Evolutionary conservation across 2,888 invertebrate genomes (phyloP).

Genomic region (Stratiomys singularior): DNA sequence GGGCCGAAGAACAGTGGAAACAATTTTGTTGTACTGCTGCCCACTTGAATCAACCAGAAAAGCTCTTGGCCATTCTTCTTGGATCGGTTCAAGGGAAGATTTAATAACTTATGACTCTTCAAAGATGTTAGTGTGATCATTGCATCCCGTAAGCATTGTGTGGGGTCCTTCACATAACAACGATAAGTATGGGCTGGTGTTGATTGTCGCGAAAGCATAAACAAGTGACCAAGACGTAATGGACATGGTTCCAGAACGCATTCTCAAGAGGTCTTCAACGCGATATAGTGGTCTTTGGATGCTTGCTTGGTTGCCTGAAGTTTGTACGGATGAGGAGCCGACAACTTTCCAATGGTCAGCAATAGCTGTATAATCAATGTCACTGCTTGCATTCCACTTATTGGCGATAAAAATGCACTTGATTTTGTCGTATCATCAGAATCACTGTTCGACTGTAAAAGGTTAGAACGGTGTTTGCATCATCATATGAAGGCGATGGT

Average conservation of each 20-base stretch:
- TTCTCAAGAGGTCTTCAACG: slow-evolving; percentile 26
- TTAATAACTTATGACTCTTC: slow-evolving; percentile 18
- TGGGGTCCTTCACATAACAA: slow-evolving; percentile 28
- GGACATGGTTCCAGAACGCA: slow-evolving; percentile 5
- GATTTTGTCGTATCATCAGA: slow-evolving; percentile 35
- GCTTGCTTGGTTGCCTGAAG: neutral
- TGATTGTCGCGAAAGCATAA: slow-evolving; percentile 33
- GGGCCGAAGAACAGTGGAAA: neutral
- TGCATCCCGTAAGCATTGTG: slow-evolving; percentile 7
- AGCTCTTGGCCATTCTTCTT: neutral
- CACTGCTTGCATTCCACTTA: slow-evolving; percentile 31
- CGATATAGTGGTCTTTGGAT: neutral
- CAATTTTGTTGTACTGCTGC: slow-evolving; percentile 25
- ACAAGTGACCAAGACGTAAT: slow-evolving; percentile 30
- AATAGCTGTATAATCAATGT: slow-evolving; percentile 39
- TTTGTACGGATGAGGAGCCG: neutral
- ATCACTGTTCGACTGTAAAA: neutral
- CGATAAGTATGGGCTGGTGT: slow-evolving; percentile 17
- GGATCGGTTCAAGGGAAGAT: neutral
- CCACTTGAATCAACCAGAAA: slow-evolving; percentile 16
- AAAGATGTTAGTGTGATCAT: slow-evolving; percentile 7
- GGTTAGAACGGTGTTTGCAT: slow-evolving; percentile 15
- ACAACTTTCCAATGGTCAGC: slow-evolving; percentile 31
- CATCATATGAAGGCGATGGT: neutral
- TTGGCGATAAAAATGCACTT: slow-evolving; percentile 42